Conservation (phyloP, 2,888 invertebrate genomes). For the Cerastoderma edule region DNA sequence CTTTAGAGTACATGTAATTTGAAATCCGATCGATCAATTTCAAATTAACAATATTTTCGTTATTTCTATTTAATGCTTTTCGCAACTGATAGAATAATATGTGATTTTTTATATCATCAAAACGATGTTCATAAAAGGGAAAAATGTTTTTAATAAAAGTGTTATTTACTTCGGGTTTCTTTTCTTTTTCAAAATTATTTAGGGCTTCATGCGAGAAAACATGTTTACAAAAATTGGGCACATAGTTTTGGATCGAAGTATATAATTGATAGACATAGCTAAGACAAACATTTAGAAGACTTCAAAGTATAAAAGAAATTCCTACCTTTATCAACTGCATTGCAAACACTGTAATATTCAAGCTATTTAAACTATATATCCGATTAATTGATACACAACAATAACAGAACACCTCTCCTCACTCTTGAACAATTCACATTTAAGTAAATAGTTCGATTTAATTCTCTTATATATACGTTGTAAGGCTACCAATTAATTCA, state of each 20-base stretch:
- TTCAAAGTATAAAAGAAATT: not conserved
- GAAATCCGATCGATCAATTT: too few relatives aligned
- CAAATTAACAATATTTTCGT: too few relatives aligned
- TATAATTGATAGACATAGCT: not conserved
- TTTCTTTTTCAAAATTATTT: not conserved
- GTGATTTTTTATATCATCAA: too few relatives aligned
- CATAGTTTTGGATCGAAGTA: not conserved
- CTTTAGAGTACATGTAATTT: too few relatives aligned
- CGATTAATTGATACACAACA: constrained; percentile 3
- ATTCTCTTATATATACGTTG: not conserved
- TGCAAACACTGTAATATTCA: not conserved
- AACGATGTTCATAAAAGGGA: too few relatives aligned
- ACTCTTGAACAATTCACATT: not conserved
- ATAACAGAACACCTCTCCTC: constrained; percentile 3
- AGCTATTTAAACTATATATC: constrained; percentile 22
- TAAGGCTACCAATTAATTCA: too few relatives aligned
- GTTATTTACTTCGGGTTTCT: not conserved
- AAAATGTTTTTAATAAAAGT: not conserved
- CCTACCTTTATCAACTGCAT: constrained; percentile 9
- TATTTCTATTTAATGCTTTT: too few relatives aligned
- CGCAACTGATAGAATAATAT: too few relatives aligned
- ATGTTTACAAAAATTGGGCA: not conserved
- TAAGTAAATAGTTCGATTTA: not conserved
- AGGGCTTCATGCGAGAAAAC: not conserved
- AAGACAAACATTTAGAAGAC: not conserved